Conservation (phyloP, 2,797 vertebrate species). For the Paedocypris micromegethes region DNA sequence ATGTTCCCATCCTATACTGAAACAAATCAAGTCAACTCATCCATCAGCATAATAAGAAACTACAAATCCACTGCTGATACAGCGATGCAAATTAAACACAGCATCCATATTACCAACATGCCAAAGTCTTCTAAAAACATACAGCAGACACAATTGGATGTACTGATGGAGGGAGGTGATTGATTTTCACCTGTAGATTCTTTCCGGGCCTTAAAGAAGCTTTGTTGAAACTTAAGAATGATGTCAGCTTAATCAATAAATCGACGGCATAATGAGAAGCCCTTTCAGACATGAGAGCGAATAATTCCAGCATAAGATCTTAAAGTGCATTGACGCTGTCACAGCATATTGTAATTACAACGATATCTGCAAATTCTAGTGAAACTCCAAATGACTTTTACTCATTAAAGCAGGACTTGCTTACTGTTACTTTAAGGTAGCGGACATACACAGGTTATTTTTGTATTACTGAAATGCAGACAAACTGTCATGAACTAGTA, state of each 20-base stretch:
- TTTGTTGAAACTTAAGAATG: slow-evolving; percentile 55
- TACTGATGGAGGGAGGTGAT: slow-evolving; percentile 64
- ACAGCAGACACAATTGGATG: slow-evolving; percentile 44
- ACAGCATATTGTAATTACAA: too few relatives aligned
- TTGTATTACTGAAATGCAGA: too few relatives aligned
- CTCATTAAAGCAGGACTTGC: too few relatives aligned
- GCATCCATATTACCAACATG: slow-evolving; percentile 29
- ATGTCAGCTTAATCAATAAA: slow-evolving; percentile 62
- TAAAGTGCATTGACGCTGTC: too few relatives aligned
- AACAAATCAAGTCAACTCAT: slow-evolving; percentile 27
- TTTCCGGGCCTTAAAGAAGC: slow-evolving; percentile 49
- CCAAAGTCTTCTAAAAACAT: slow-evolving; percentile 24
- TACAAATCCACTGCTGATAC: slow-evolving; percentile 23
- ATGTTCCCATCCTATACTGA: slow-evolving; percentile 18
- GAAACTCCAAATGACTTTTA: too few relatives aligned
- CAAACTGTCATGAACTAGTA: too few relatives aligned
- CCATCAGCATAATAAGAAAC: slow-evolving; percentile 36
- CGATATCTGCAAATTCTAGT: too few relatives aligned
- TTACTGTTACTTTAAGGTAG: too few relatives aligned
- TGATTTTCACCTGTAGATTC: slow-evolving; percentile 69
- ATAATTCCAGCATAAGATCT: too few relatives aligned
- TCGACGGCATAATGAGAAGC: slow-evolving; percentile 58
- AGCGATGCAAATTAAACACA: slow-evolving; percentile 21
- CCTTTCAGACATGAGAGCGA: background rate
- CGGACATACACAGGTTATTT: too few relatives aligned